Conservation (phyloP, 2,888 invertebrate species). For the Erpobdella octoculata region DNA sequence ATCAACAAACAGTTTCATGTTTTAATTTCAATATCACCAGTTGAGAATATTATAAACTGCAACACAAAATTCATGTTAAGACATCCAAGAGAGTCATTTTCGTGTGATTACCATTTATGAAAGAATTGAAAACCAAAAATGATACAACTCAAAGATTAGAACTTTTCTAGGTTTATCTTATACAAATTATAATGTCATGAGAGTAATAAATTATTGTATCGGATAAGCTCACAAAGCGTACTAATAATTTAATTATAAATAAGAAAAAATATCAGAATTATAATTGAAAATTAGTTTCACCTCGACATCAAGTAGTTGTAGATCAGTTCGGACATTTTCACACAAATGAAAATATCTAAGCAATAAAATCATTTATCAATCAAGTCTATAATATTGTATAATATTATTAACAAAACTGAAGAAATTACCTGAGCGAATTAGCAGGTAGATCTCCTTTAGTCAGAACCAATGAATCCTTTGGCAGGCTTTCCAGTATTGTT, state of each 20-base stretch:
- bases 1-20: too few species aligned
- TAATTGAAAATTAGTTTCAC: neutral
- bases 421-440: slow-evolving; percentile 44
- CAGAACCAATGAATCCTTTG: slow-evolving; percentile 43
- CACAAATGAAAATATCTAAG: neutral
- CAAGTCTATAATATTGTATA: neutral
- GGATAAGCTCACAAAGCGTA: too few species aligned
- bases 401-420: neutral
- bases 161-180: too few species aligned
- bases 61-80: too few species aligned
- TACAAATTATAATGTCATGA: too few species aligned
- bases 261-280: neutral
- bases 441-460: slow-evolving; percentile 49
- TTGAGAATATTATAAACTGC: too few species aligned
- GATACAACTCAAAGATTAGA: too few species aligned
- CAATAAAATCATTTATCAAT: neutral
- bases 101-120: too few species aligned
- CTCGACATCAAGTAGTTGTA: slow-evolving; percentile 1
- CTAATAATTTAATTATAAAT: neutral
- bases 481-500: slow-evolving; percentile 42
- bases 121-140: too few species aligned
- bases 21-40: too few species aligned
- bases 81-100: too few species aligned
- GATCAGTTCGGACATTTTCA: neutral
- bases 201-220: too few species aligned